Conservation (phyloP, 2,797 vertebrate genomes). For the Catamblyrhynchus diadema region DNA sequence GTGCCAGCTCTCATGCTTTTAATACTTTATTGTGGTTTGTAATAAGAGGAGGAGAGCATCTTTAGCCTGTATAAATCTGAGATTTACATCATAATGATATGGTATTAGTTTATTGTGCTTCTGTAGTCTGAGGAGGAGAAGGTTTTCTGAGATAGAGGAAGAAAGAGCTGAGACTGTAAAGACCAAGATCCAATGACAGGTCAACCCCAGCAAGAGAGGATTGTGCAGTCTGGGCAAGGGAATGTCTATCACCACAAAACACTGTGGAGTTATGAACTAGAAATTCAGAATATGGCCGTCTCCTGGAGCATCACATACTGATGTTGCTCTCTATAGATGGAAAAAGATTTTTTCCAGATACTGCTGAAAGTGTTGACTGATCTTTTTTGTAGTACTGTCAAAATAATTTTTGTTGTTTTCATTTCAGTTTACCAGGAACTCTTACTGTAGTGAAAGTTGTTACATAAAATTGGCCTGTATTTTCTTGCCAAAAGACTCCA, state of each 20-base stretch:
- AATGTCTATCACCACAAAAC: neutral
- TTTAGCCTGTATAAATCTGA: neutral
- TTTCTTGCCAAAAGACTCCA: neutral
- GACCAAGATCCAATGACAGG: accelerated
- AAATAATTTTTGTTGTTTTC: neutral
- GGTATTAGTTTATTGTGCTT: neutral
- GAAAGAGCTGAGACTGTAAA: neutral
- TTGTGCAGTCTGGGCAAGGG: neutral
- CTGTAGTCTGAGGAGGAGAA: neutral
- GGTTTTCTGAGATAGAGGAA: neutral
- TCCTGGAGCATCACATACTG: neutral
- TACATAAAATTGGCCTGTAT: neutral
- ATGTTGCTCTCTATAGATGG: neutral
- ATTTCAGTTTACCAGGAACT: neutral
- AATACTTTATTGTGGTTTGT: accelerated
- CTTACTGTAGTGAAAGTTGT: neutral
- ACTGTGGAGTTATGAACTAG: neutral
- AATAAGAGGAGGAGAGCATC: neutral
- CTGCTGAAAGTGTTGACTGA: neutral
- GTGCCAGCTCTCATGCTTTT: neutral
- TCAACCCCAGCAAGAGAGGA: neutral
- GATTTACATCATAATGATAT: accelerated
- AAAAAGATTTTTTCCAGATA: neutral
- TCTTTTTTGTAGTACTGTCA: neutral
- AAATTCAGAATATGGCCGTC: neutral